A percentile compares a stretch with the other conserved stretches of the same genome.
Conservation (phyloP, 2,113 vertebrate species). For the Odocoileus hemionus region DNA sequence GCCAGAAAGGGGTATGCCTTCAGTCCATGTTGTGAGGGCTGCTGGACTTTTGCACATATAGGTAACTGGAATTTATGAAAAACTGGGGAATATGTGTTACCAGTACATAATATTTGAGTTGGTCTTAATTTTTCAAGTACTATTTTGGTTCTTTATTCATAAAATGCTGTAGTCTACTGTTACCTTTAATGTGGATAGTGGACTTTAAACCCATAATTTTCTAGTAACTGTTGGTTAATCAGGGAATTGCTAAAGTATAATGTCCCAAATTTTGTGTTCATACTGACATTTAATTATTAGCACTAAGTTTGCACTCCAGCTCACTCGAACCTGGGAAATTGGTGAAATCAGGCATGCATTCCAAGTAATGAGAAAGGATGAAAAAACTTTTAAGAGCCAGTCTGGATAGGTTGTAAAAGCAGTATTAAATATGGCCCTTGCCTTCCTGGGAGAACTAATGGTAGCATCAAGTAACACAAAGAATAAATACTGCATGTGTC, state of each 20-base stretch:
- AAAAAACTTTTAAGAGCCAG: not conserved
- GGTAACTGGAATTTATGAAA: constrained; percentile 16
- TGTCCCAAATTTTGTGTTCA: constrained; percentile 1
- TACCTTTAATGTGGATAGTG: not conserved
- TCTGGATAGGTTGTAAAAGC: not conserved
- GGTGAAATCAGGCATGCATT: not conserved
- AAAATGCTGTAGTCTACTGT: not conserved
- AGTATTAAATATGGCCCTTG: not conserved
- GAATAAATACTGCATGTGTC: not conserved
- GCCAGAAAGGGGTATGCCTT: not conserved
- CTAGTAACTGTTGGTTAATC: not conserved
- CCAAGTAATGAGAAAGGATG: not conserved
- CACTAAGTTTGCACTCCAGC: not conserved
- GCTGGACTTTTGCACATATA: not conserved
- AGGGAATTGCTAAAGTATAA: not conserved
- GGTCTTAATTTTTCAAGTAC: constrained; percentile 16
- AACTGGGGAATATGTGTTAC: not conserved
- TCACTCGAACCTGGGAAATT: not conserved
- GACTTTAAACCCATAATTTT: not conserved
- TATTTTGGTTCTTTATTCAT: not conserved
- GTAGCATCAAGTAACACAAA: not conserved
- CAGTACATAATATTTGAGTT: not conserved
- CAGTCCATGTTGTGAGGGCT: not conserved
- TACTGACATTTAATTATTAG: not conserved
- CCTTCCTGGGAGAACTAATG: not conserved